phyloP scores from a whole-genome alignment of 2,888 invertebrate genomes.

The Arrhopalites spinosus region DNA sequence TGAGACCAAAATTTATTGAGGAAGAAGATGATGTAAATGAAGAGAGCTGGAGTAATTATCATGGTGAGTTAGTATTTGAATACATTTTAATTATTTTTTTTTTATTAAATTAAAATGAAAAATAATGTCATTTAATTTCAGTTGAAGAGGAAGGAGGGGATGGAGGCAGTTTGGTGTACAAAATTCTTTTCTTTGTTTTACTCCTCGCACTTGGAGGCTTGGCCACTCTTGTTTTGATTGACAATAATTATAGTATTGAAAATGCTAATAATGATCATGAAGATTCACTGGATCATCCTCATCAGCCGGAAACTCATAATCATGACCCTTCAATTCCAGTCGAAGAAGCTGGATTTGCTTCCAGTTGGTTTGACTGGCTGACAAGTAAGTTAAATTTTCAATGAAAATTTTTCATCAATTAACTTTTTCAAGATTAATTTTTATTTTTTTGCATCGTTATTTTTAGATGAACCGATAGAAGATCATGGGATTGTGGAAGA shows the following conservation, averaged over 20 bases:
- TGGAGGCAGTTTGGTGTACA: slow-evolving; percentile 31
- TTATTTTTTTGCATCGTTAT: neutral
- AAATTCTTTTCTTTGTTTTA: slow-evolving; percentile 36
- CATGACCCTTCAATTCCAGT: neutral
- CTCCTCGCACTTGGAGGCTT: slow-evolving; percentile 27
- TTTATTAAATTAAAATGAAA: too few relatives aligned
- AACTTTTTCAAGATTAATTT: neutral
- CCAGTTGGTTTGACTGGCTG: slow-evolving; percentile 35
- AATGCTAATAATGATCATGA: neutral
- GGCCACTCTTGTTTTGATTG: slow-evolving; percentile 35
- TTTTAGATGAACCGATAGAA: slow-evolving; percentile 28
- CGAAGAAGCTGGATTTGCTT: slow-evolving; percentile 4
- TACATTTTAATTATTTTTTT: neutral
- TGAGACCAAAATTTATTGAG: slow-evolving; percentile 19
- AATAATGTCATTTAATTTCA: neutral
- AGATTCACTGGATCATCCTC: neutral
- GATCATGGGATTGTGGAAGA: slow-evolving; percentile 32
- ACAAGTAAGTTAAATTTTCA: slow-evolving; percentile 7
- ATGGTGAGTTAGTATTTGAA: neutral
- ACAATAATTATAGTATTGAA: slow-evolving; percentile 22
- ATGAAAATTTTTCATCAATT: neutral
- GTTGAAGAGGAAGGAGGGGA: slow-evolving; percentile 24
- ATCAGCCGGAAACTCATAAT: neutral
- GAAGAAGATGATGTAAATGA: slow-evolving; percentile 22
- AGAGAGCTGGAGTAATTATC: slow-evolving; percentile 28